Percentiles rank a stretch among this genome's conserved stretches.
phyloP scores from a whole-genome alignment of 2,888 invertebrate genomes.

The Caenorhabditis macrosperma region DNA sequence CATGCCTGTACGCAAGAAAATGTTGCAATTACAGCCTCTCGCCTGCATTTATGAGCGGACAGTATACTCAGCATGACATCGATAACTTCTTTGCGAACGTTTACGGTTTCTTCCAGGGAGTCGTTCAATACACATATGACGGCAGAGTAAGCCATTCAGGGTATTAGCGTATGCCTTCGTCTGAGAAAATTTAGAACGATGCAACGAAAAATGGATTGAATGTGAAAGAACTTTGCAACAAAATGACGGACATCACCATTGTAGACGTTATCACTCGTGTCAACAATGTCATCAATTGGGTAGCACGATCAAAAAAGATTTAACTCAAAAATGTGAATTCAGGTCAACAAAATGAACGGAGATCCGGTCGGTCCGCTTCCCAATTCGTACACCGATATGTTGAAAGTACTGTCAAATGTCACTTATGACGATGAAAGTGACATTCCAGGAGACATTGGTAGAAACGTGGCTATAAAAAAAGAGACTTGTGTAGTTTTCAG shows the following conservation, averaged over 20 bases:
- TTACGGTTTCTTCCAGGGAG: slow-evolving; percentile 66
- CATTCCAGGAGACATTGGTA: slow-evolving; percentile 48
- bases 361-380: slow-evolving; percentile 50
- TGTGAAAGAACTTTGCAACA: slow-evolving; percentile 50
- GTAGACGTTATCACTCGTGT: slow-evolving; percentile 60
- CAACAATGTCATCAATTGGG: slow-evolving; percentile 64
- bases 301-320: background rate
- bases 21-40: slow-evolving; percentile 66
- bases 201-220: slow-evolving; percentile 58
- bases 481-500: slow-evolving; percentile 42
- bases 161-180: background rate
- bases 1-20: too few relatives aligned
- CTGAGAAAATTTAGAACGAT: slow-evolving; percentile 48
- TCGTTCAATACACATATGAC: slow-evolving; percentile 70
- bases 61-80: slow-evolving; percentile 65
- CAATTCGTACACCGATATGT: slow-evolving; percentile 65
- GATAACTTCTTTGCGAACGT: slow-evolving; percentile 73
- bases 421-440: slow-evolving; percentile 48
- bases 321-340: slow-evolving; percentile 9
- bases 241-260: slow-evolving; percentile 55
- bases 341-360: slow-evolving; percentile 57
- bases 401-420: slow-evolving; percentile 33
- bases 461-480: background rate
- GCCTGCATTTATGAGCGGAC: slow-evolving; percentile 59
- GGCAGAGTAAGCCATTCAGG: slow-evolving; percentile 61